Evolutionary conservation across 2,888 invertebrate genomes (phyloP).

Genomic region (Plutella xylostella): DNA sequence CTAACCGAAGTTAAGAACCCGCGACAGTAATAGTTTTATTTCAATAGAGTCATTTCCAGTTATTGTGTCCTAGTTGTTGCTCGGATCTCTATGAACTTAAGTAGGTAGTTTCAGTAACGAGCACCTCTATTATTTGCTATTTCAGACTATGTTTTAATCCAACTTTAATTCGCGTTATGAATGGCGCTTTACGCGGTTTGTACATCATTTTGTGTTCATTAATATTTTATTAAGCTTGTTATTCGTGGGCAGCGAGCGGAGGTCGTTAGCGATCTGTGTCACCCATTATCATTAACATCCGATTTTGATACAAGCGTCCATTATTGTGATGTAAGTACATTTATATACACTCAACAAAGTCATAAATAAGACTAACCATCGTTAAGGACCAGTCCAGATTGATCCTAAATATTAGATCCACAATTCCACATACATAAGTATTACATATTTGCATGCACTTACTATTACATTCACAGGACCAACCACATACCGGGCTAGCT

Average conservation of each 20-base stretch:
- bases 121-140: constrained; percentile 65
- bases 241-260: constrained; percentile 41
- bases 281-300: constrained; percentile 16
- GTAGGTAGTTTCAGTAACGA: too few species aligned
- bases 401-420: too few species aligned
- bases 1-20: neutral
- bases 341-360: too few species aligned
- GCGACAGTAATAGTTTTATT: neutral
- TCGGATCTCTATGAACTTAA: too few species aligned
- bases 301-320: too few species aligned
- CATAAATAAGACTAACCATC: too few species aligned
- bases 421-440: too few species aligned
- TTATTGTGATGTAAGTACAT: too few species aligned
- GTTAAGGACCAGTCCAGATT: too few species aligned
- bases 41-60: neutral
- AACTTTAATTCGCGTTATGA: constrained; percentile 53
- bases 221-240: constrained; percentile 58
- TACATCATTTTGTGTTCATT: constrained; percentile 61
- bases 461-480: too few species aligned
- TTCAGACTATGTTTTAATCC: constrained; percentile 64
- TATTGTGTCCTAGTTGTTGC: neutral
- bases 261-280: constrained; percentile 31
- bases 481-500: too few species aligned
- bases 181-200: constrained; percentile 61
- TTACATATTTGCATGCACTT: too few species aligned